Base-by-base conservation (phyloP, 2,888 invertebrate genomes). In the Diplazon laetatorius region DNA sequence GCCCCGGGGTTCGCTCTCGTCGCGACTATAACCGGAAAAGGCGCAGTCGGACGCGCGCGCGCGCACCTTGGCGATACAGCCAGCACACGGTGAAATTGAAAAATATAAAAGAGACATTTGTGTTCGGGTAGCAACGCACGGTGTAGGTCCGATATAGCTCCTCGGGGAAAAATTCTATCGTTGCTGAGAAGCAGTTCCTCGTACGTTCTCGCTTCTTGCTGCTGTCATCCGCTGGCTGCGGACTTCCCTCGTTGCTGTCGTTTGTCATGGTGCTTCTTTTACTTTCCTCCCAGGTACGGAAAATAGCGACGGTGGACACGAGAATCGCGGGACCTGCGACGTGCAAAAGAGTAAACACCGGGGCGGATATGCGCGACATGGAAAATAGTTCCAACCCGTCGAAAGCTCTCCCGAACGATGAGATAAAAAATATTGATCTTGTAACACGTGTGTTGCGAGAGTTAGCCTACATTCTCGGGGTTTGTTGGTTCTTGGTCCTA, bases 401-500 rank as follows among this genome's bases (percentile, higher is more conserved):
- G 50, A 73, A 35, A n/a, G 5, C 57, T 30, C 6, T 62, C 35
- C 59, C 39, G 30, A 46, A 55, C 72, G 79, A 60, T 35, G 59
- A 30, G 63, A 69, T 80, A 80, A 82, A 82, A 85, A 87, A 84
- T 86, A 87, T 87, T 85, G 85, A 85, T 85, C 82, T 85, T 83
- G 84, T 83, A 87, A 84, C 83, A 83, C 82, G 80, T 83, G 84
- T 85, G 79, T 83, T 69, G 76, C 42, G 82, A 80, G 81, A 81
- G 78, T 85, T 83, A 86, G 78, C 85, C 85, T 76, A 83, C 82
- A 86, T 88, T 84, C 69, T 78, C 62, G 39, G 30, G 50, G 69
- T 75, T 80, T 83, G 84, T 85, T 84, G 86, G 82, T 75, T 82
- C 79, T 79, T 82, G 70, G 84, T 87, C 87, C 88, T 87, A 88